Base-by-base conservation (phyloP, 2,113 vertebrate species). In the Callithrix jacchus region DNA sequence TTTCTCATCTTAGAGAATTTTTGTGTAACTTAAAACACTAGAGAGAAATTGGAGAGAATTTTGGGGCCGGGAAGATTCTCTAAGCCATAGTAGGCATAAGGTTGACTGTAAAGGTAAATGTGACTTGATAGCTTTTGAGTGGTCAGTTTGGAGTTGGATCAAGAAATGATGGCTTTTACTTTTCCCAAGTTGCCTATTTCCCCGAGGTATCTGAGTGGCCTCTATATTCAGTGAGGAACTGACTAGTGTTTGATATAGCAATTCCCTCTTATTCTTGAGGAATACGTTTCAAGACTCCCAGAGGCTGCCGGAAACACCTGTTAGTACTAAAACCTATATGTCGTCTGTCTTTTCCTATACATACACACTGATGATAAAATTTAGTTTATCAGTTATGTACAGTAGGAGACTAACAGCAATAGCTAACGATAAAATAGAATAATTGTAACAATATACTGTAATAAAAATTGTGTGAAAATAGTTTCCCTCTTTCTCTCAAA, bases 21-120 rank as follows among this genome's bases (percentile, higher is more conserved):
- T 94, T 54, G 89, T n/a, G n/a, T 74, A 74, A 58, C 47, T 68
- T 64, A 93, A 95, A 83, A 27, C 45, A 89, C 66, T n/a, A 77
- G 66, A 61, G 52, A 95, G 27, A 54, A 81, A 32, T 20, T 85
- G 35, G 13, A 80, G 70, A 89, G 87, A 56, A 76, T 91, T 45
- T 68, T 7, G 27, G 25, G 1, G 5, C 21, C 8, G 27, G 37
- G 58, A 37, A 83, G 71, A 54, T 74, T 85, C 17, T 89, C 13
- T 61, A 42, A 83, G 42, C 61, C 13, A 1, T 4, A 61, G n/a
- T 47, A 82, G 66, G 32, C 3, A 1, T 40, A 30, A 76, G 40
- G 5, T 45, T 88, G 89, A 4, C 56, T 84, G 0, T 66, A 47
- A 81, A 74, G 64, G 14, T 68, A 35, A 58, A 52, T 42, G 42